These are phyloP conservation scores for Salpingus planirostris DNA, from an alignment of 2,888 invertebrate genomes.

Conservation along the genomic window DNA sequence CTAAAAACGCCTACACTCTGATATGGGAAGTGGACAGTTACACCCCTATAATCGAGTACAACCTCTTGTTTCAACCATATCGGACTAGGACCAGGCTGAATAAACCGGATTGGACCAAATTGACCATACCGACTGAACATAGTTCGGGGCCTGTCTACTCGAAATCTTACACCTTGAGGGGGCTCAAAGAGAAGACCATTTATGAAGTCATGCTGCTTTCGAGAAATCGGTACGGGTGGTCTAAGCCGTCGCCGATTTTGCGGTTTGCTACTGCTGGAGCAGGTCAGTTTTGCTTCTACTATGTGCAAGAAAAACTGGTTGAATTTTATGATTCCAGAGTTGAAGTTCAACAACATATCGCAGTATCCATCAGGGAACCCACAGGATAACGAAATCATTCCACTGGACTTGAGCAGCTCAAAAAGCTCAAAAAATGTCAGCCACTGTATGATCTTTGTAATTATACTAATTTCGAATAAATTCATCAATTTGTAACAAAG, in stretches of 20 bases:
- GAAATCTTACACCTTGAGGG: constrained; percentile 64
- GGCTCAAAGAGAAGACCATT: constrained; percentile 61
- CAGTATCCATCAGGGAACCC: too few relatives aligned
- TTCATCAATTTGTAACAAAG: too few relatives aligned
- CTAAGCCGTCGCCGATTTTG: constrained; percentile 63
- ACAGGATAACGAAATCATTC: too few relatives aligned
- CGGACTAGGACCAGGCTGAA: constrained; percentile 41
- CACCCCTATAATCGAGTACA: constrained; percentile 66
- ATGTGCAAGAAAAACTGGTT: too few relatives aligned
- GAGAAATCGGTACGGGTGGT: constrained; percentile 79
- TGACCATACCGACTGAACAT: constrained; percentile 60
- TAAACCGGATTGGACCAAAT: constrained; percentile 54
- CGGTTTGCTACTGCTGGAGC: constrained; percentile 70
- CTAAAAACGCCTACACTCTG: constrained; percentile 55
- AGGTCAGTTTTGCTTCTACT: too few relatives aligned
- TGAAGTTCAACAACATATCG: too few relatives aligned
- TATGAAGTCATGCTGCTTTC: constrained; percentile 74
- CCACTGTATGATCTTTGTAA: too few relatives aligned
- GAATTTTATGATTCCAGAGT: too few relatives aligned
- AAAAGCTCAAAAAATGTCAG: too few relatives aligned
- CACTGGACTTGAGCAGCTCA: too few relatives aligned
- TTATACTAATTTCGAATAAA: too few relatives aligned
- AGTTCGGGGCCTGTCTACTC: constrained; percentile 65
- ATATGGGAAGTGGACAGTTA: constrained; percentile 83
- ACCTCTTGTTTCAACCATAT: constrained; percentile 51